Conservation (phyloP, 2,113 vertebrate species). For the Pantherophis guttatus region DNA sequence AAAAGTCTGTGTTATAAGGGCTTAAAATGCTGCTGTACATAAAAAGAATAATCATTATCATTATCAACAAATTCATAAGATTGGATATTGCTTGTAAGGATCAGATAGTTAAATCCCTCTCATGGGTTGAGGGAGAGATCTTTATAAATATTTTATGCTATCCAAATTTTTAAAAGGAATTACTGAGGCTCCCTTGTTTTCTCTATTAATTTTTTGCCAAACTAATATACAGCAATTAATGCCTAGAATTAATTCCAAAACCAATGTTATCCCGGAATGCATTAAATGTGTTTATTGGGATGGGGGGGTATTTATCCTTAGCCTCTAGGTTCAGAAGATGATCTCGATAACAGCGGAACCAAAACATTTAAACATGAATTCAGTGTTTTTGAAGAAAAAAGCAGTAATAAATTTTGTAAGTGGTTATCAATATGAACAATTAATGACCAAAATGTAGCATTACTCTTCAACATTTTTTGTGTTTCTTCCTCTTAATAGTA, state of each 20-base stretch:
- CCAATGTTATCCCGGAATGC: neutral
- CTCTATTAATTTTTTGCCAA: neutral
- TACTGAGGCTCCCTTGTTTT: neutral
- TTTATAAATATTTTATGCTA: neutral
- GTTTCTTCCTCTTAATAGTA: neutral
- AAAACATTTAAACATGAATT: conserved; percentile 26
- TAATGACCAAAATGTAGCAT: neutral
- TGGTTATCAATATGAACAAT: conserved; percentile 22
- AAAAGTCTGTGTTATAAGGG: neutral
- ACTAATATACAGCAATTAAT: neutral
- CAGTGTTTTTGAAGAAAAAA: neutral
- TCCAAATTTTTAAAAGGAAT: neutral
- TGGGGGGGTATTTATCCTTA: conserved; percentile 11
- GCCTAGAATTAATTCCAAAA: neutral
- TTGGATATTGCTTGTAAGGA: neutral
- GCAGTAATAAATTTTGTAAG: conserved; percentile 34
- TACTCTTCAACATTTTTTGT: neutral
- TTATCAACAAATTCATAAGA: neutral
- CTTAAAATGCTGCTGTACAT: neutral
- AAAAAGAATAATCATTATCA: neutral
- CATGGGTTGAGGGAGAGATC: neutral
- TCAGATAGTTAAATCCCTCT: neutral
- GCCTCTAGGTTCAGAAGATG: conserved; percentile 40
- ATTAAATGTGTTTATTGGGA: neutral
- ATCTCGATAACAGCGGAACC: neutral